These are phyloP conservation scores for Lordiphosa andalusiaca DNA, from an alignment of 2,888 invertebrate genomes.

Conservation along the genomic window DNA sequence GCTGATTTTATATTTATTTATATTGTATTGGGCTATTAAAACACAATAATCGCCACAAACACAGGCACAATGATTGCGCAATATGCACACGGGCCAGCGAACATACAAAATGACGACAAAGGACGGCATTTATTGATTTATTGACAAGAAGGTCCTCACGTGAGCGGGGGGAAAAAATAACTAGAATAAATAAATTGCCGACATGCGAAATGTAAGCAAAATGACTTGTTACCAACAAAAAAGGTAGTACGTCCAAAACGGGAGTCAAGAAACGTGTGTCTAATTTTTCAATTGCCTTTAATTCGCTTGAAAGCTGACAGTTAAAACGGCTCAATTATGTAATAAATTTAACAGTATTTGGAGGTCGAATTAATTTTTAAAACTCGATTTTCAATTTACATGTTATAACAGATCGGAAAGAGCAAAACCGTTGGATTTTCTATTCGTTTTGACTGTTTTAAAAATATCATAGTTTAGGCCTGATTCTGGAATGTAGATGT, in stretches of 20 bases:
- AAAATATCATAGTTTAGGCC: too few species aligned
- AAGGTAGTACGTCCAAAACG: not conserved
- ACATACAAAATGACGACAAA: slow-evolving; percentile 47
- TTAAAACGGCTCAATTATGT: too few species aligned
- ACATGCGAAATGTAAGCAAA: slow-evolving; percentile 9
- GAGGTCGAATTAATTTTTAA: too few species aligned
- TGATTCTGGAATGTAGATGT: too few species aligned
- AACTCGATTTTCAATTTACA: too few species aligned
- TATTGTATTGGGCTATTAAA: slow-evolving; percentile 65
- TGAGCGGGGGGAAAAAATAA: not conserved
- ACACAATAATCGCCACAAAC: slow-evolving; percentile 52
- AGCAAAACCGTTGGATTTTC: too few species aligned
- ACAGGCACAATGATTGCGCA: slow-evolving; percentile 58
- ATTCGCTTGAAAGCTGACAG: too few species aligned
- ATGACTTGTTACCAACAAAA: slow-evolving; percentile 5
- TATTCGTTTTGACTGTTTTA: too few species aligned
- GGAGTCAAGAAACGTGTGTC: slow-evolving; percentile 3
- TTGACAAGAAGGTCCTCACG: slow-evolving; percentile 38
- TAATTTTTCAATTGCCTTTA: slow-evolving; percentile 4
- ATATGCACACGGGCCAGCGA: slow-evolving; percentile 68
- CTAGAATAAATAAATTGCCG: slow-evolving; percentile 5
- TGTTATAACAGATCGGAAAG: too few species aligned
- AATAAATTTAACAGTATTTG: too few species aligned
- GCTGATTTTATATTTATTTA: slow-evolving; percentile 34
- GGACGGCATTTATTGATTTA: slow-evolving; percentile 60